Base-by-base conservation (phyloP, 2,113 vertebrate species). In the Tyrannus savana region DNA sequence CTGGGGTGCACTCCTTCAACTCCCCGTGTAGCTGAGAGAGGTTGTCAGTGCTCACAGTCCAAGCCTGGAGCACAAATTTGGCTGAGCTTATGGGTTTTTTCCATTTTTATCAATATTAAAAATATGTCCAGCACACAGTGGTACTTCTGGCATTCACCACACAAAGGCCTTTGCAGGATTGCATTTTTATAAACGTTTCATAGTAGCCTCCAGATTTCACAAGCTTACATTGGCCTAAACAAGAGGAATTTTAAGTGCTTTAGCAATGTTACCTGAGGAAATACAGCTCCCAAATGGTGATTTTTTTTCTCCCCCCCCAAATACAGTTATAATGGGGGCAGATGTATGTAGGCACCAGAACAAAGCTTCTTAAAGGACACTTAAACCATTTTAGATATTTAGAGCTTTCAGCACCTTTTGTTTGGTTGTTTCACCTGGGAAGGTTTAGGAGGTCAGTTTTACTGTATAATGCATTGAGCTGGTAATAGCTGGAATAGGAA, bases 151-250 rank as follows among this genome's bases (percentile, higher is more conserved):
- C 87, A 80, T 41, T 69, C 24, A 15, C 46, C 90, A 92, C 87
- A 87, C 60, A 85, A 87, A 89, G 58, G 46, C 59, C n/a, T 89
- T 55, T 73, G 88, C 84, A 85, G 37, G 73, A 28, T 9, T 42
- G 59, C 41, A 19, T 62, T 87, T 87, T 79, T 52, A 91, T 67
- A 77, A 87, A 94, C 12, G 89, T 59, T 88, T 62, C 93, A 88
- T 31, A 81, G 84, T 76, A 79, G 28, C 1, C 9, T 47, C 37
- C 39, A 80, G 39, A 56, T 90, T 96, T 95, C 84, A 93, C 47
- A 86, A 89, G 96, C 74, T 95, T 95, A 93, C 60, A 16, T 90
- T 97, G 95, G 91, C 94, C 91, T 85, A 33, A 77, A 62, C 23
- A 42, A 62, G 39, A 85, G 59, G 60, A 69, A 87, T 93, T 95